These are phyloP conservation scores for Asbolus verrucosus DNA, from an alignment of 1,140 invertebrate genomes.

Conservation along the genomic window DNA sequence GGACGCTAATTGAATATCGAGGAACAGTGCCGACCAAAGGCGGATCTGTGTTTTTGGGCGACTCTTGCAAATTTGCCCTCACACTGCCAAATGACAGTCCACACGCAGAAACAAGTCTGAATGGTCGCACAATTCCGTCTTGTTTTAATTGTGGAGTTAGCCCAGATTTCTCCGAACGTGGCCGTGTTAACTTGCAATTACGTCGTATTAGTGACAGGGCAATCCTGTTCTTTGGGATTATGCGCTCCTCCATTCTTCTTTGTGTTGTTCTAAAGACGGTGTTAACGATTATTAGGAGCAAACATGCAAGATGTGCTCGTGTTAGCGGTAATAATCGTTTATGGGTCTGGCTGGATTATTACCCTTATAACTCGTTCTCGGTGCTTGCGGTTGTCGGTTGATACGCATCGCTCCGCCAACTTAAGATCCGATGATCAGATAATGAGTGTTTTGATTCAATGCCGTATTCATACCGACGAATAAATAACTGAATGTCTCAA, in stretches of 20 bases:
- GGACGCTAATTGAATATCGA: constrained; percentile 53
- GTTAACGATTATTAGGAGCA: constrained; percentile 44
- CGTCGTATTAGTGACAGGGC: constrained; percentile 27
- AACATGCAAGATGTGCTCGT: constrained; percentile 46
- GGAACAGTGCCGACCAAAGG: constrained; percentile 48
- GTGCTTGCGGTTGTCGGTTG: constrained; percentile 36
- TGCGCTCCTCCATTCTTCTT: constrained; percentile 24
- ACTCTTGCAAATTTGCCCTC: background rate
- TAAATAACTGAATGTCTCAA: constrained; percentile 60
- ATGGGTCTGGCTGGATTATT: constrained; percentile 51
- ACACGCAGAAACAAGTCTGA: too few species aligned
- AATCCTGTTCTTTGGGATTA: constrained; percentile 33
- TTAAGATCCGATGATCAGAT: constrained; percentile 55
- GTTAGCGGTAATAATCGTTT: constrained; percentile 51
- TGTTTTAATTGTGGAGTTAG: constrained; percentile 9
- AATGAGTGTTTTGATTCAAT: constrained; percentile 60
- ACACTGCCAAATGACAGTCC: too few species aligned
- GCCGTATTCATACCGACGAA: constrained; percentile 53
- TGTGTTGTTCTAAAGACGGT: constrained; percentile 24
- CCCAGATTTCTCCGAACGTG: constrained; percentile 2
- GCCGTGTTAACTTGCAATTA: constrained; percentile 26
- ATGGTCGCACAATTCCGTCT: too few species aligned
- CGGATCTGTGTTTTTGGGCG: constrained; percentile 49
- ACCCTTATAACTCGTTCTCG: constrained; percentile 50
- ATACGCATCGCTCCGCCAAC: constrained; percentile 35